phyloP scores from a whole-genome alignment of 2,888 invertebrate genomes.

The Tachina fera region DNA sequence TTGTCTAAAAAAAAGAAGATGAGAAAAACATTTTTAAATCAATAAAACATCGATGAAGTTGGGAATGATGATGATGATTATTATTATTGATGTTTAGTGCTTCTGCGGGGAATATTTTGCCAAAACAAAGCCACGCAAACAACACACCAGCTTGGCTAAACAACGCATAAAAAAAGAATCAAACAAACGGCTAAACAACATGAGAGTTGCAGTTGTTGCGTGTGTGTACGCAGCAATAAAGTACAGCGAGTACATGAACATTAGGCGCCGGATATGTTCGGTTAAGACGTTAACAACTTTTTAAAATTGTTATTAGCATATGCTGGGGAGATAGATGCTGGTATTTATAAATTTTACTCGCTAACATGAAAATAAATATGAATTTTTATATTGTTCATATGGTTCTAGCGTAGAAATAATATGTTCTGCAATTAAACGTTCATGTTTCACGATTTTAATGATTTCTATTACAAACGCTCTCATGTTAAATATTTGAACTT shows the following conservation, averaged over 20 bases:
- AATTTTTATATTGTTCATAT: slow-evolving; percentile 20
- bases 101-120: slow-evolving; percentile 66
- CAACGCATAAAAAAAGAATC: slow-evolving; percentile 23
- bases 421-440: slow-evolving; percentile 50
- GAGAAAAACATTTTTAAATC: slow-evolving; percentile 79
- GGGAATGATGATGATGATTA: slow-evolving; percentile 53
- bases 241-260: slow-evolving; percentile 65
- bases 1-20: slow-evolving; percentile 1
- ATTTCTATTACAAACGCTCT: slow-evolving; percentile 52
- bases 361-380: slow-evolving; percentile 48
- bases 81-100: slow-evolving; percentile 72
- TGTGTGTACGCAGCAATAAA: slow-evolving; percentile 68
- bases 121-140: slow-evolving; percentile 61
- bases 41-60: slow-evolving; percentile 76
- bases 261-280: slow-evolving; percentile 80
- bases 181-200: slow-evolving; percentile 48
- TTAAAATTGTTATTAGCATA: slow-evolving; percentile 72
- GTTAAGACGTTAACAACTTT: slow-evolving; percentile 72
- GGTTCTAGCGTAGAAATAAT: slow-evolving; percentile 22
- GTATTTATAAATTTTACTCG: slow-evolving; percentile 28
- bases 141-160: slow-evolving; percentile 53
- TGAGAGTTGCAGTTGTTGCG: slow-evolving; percentile 43
- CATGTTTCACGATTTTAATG: slow-evolving; percentile 45
- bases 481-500: slow-evolving; percentile 28
- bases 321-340: slow-evolving; percentile 29